Evolutionary conservation across 2,797 vertebrate species (phyloP), one percentile per base, ranked within the genome.

Genomic region (Lutjanus campechanus): DNA sequence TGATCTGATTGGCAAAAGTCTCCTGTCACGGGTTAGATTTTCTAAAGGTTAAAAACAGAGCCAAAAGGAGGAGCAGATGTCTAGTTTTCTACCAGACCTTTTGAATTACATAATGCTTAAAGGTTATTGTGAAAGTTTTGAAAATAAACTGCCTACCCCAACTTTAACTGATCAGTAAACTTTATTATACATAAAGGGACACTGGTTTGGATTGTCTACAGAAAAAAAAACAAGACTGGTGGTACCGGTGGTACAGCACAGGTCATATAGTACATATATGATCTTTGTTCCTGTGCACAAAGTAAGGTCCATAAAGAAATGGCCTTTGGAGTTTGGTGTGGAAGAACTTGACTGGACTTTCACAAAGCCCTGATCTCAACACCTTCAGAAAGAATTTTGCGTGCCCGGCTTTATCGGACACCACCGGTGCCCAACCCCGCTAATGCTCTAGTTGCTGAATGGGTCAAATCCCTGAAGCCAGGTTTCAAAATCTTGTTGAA

Each of bases 401-500:
- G 0, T 65, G 36, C 20, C 17, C 25, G 19, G 17, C 61, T 1
- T 69, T 69, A 77, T 68, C 56, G 59, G 49, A 17, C 60, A 76
- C 22, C 62, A 72, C 55, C 36, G 1, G 12, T 13, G 62, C 60
- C 54, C 8, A 11, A 36, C 40, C 43, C 63, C 56, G 20, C 41
- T 66, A 50, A 81, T 69, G 17, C 70, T 67, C 46, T 65, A 66
- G 50, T 36, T 71, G 66, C 58, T 69, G 25, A 58, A 69, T 10
- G 43, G 17, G 29, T 36, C 29, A 36, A 36, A 36, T 36, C 29
- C 29, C 29, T 36, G 29, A 36, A 36, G 56, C 49, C 47, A 46
- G 51, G 43, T 65, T 86, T 40, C 29, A 63, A 65, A 36, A 71
- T 64, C 62, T 62, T 53, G 55, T 56, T 43, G 40, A 77, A 59